These are phyloP conservation scores for Hydrolagus colliei DNA, from an alignment of 2,797 vertebrate genomes.

Conservation along the genomic window DNA sequence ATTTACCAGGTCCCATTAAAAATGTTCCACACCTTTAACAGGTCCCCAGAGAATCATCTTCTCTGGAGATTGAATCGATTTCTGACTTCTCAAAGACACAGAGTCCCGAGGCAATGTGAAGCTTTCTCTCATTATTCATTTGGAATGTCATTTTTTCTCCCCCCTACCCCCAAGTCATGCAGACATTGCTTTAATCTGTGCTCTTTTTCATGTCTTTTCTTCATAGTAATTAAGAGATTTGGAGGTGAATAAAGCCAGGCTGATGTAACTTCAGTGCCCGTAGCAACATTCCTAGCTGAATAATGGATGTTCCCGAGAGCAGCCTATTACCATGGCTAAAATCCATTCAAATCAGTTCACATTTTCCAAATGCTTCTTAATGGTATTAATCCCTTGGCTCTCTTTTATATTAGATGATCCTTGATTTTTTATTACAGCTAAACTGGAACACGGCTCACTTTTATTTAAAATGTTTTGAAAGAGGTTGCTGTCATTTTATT, in stretches of 20 bases:
- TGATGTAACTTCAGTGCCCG: not conserved
- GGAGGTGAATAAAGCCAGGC: not conserved
- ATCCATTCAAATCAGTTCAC: not conserved
- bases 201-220: not conserved
- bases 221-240: not conserved
- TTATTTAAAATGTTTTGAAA: too few relatives aligned
- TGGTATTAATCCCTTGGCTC: not conserved
- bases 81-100: too few relatives aligned
- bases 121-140: not conserved
- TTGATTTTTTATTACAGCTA: too few relatives aligned
- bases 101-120: too few relatives aligned
- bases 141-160: constrained; percentile 5
- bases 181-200: not conserved
- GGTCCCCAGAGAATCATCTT: too few relatives aligned
- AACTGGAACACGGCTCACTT: too few relatives aligned
- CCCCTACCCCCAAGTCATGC: too few relatives aligned
- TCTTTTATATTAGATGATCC: not conserved
- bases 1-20: too few relatives aligned
- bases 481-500: too few relatives aligned
- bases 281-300: not conserved
- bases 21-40: too few relatives aligned
- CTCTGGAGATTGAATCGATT: too few relatives aligned
- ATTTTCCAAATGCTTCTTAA: not conserved
- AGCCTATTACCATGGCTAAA: not conserved
- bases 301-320: not conserved